Percentiles rank a stretch among this genome's conserved stretches.
These are phyloP conservation scores for Drosophila macrospina DNA, from an alignment of 2,888 invertebrate species.

Conservation along the genomic window DNA sequence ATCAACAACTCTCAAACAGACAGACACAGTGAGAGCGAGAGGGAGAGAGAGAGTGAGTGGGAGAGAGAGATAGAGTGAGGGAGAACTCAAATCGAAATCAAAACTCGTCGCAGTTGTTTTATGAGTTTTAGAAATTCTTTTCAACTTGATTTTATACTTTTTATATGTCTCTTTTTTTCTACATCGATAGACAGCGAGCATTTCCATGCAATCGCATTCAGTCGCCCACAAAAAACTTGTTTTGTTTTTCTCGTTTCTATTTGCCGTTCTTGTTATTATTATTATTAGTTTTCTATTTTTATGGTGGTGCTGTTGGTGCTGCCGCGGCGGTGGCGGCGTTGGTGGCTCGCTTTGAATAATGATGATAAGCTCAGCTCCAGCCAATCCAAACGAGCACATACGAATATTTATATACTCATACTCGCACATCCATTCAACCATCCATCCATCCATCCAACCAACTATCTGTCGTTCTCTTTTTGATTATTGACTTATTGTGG, in stretches of 20 bases:
- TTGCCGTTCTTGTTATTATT: constrained; percentile 79
- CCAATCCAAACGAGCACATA: constrained; percentile 34
- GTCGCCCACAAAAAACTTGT: constrained; percentile 65
- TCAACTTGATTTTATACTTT: constrained; percentile 33
- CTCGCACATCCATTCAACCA: constrained; percentile 15
- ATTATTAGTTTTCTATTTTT: constrained; percentile 67
- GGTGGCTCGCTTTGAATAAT: constrained; percentile 81
- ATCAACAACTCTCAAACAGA: constrained; percentile 42
- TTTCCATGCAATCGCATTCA: constrained; percentile 53
- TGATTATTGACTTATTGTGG: constrained; percentile 79
- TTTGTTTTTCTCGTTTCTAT: constrained; percentile 65
- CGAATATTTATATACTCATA: constrained; percentile 33
- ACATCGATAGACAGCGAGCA: constrained; percentile 21
- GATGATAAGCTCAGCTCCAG: constrained; percentile 73
- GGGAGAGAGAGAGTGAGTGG: background rate
- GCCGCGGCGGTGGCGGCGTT: constrained; percentile 63
- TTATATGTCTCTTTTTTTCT: background rate
- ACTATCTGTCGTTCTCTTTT: constrained; percentile 52
- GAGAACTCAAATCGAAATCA: constrained; percentile 63
- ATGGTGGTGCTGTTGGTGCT: constrained; percentile 65
- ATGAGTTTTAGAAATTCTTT: constrained; percentile 76
- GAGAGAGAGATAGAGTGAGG: background rate
- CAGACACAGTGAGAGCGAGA: background rate
- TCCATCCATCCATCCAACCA: constrained; percentile 19
- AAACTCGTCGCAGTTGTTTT: constrained; percentile 75